These are phyloP conservation scores for Prochilodus magdalenae DNA, from an alignment of 2,113 vertebrate species.

Conservation along the genomic window DNA sequence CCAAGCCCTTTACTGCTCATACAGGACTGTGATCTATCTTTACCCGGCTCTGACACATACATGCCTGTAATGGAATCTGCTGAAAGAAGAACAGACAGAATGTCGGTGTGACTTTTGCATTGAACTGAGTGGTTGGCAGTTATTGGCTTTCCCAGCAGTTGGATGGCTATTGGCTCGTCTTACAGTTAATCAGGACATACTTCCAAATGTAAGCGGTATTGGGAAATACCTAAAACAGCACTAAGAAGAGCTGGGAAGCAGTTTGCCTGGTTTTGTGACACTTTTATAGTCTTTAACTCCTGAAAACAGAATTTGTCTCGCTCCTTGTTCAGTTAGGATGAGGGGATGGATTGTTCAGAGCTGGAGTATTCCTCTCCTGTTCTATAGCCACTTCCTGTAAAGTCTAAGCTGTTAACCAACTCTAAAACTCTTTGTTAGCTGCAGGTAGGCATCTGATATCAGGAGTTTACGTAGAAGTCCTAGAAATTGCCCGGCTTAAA, in stretches of 20 bases:
- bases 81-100: background rate
- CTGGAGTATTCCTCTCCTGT: background rate
- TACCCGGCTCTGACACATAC: constrained; percentile 17
- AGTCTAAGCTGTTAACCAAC: background rate
- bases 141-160: no score
- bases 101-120: background rate
- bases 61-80: background rate
- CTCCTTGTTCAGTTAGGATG: no score
- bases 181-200: background rate
- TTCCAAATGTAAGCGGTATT: no score
- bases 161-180: background rate
- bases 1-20: constrained; percentile 56
- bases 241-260: background rate
- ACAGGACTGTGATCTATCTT: constrained; percentile 39
- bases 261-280: background rate
- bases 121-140: background rate
- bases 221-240: background rate
- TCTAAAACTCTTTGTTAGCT: background rate
- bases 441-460: background rate
- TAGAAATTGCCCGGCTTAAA: background rate
- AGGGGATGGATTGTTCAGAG: background rate
- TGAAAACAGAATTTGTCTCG: no score
- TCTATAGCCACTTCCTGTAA: background rate
- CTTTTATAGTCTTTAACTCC: background rate
- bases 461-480: background rate